Evolutionary conservation across 1,140 invertebrate species (phyloP).

Genomic region (Proctacanthus coquilletti): DNA sequence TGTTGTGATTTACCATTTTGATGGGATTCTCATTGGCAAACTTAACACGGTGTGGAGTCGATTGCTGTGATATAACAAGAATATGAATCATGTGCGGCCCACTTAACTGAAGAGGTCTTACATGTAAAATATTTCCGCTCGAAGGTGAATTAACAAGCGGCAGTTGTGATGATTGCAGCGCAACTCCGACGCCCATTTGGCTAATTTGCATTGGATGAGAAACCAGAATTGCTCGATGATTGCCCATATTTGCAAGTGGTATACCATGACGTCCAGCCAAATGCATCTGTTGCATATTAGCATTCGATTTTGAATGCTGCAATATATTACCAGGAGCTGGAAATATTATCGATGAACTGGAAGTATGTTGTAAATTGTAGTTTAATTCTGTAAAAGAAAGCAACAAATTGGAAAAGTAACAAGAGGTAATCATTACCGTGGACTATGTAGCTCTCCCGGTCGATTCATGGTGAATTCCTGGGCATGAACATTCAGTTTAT

Average conservation of each 20-base stretch:
- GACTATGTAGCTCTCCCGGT: constrained; percentile 17
- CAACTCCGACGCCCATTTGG: constrained; percentile 6
- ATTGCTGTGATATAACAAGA: constrained; percentile 3
- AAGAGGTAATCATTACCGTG: constrained; percentile 14
- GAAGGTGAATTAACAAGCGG: constrained; percentile 42
- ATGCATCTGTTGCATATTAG: constrained; percentile 37
- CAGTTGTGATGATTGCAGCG: constrained; percentile 24
- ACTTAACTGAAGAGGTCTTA: no score
- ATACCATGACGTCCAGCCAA: constrained; percentile 6
- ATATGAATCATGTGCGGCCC: not conserved
- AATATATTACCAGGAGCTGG: constrained; percentile 25
- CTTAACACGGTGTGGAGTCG: constrained; percentile 18
- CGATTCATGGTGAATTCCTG: constrained; percentile 68
- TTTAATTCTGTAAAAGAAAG: constrained; percentile 28
- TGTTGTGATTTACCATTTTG: constrained; percentile 7
- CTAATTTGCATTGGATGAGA: constrained; percentile 13
- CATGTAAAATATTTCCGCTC: constrained; percentile 50
- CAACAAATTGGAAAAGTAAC: constrained; percentile 2
- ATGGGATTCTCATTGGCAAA: constrained; percentile 24
- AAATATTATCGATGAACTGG: constrained; percentile 30
- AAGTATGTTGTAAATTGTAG: constrained; percentile 29
- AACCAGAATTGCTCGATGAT: constrained; percentile 25
- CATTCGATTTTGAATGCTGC: constrained; percentile 44
- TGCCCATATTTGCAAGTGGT: constrained; percentile 15
- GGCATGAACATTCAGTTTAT: constrained; percentile 65